Evolutionary conservation across 53 echinoderm and acorn worm species (phyloP).

Genomic region (Mesocentrotus franciscanus): DNA sequence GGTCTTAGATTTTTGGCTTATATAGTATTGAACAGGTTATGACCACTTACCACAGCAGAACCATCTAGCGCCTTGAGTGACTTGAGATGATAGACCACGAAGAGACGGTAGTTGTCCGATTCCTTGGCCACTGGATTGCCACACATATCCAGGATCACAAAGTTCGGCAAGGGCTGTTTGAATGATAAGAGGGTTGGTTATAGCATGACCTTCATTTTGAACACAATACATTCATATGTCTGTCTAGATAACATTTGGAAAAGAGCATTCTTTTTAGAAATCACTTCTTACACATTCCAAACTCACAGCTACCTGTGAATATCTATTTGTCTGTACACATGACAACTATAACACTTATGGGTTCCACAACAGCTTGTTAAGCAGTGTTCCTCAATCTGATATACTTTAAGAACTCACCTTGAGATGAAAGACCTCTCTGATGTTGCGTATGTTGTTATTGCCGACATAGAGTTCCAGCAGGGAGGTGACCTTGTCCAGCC

Average conservation of each 20-base stretch:
- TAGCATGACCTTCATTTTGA: not conserved
- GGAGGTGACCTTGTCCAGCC: constrained; percentile 80
- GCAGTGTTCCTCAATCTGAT: not conserved
- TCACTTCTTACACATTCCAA: too few species aligned
- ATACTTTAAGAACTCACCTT: constrained; percentile 75
- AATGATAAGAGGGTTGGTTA: not conserved
- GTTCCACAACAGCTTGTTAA: too few species aligned
- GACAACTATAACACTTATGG: too few species aligned
- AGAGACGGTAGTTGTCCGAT: constrained; percentile 91
- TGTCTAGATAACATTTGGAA: too few species aligned
- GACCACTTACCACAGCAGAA: constrained; percentile 85
- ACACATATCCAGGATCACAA: constrained; percentile 97
- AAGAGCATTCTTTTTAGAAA: too few species aligned
- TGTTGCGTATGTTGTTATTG: constrained; percentile 93
- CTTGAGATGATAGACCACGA: constrained; percentile 95
- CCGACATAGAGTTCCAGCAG: constrained; percentile 95
- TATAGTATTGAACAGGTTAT: too few species aligned
- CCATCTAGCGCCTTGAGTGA: constrained; percentile 98
- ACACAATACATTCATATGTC: too few species aligned
- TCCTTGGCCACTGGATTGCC: constrained; percentile 96
- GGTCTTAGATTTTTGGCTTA: too few species aligned
- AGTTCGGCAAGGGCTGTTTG: constrained; percentile 93
- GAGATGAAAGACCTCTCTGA: constrained; percentile 93
- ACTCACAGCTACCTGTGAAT: too few species aligned
- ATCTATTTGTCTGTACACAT: too few species aligned